Percentiles rank a stretch among this genome's conserved stretches.
Evolutionary conservation across 92 coral and sea anemone genomes (phyloP).

Genomic region (Hydrozoanthus gracilis): DNA sequence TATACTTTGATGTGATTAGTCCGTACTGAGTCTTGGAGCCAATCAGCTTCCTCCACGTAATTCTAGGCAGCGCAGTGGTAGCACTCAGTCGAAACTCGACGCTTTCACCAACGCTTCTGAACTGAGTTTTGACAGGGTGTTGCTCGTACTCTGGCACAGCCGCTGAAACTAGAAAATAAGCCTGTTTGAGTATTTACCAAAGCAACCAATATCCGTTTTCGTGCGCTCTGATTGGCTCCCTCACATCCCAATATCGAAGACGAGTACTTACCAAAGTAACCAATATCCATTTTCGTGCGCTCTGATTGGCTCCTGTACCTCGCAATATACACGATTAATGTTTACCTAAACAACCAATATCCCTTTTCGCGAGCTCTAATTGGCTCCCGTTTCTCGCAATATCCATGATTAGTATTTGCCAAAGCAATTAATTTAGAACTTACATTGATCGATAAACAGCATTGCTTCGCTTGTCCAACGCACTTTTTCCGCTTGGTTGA

Average conservation of each 20-base stretch:
- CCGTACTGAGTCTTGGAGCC: background rate
- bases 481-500: background rate
- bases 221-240: no score
- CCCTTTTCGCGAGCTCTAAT: no score
- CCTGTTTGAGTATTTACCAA: no score
- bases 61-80: background rate
- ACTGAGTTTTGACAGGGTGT: background rate
- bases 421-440: background rate
- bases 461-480: background rate
- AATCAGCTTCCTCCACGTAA: conserved; percentile 20
- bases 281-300: no score
- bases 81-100: conserved; percentile 5
- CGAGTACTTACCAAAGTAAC: no score
- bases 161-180: background rate
- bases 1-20: conserved; percentile 24
- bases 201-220: no score
- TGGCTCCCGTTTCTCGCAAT: no score
- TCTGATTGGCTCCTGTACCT: no score
- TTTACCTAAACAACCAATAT: no score
- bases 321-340: no score
- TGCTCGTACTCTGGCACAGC: conserved; percentile 20
- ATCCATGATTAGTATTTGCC: no score
- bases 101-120: conserved; percentile 23
- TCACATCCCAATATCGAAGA: no score
- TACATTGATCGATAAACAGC: conserved; percentile 12